phyloP scores from a whole-genome alignment of 2,797 vertebrate genomes.

The Xenops minutus region DNA sequence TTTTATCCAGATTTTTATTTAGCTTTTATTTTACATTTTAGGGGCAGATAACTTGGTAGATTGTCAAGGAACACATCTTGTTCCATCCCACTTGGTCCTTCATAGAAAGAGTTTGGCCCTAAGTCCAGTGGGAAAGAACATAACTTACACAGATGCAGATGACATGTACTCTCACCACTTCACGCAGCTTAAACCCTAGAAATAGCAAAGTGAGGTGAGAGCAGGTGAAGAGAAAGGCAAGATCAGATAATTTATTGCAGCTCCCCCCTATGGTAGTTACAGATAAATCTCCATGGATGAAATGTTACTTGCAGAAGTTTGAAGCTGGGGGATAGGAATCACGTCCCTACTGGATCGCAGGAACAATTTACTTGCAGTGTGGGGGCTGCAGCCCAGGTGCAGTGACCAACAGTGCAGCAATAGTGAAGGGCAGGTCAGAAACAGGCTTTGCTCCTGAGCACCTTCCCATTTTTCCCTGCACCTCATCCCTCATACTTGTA shows the following conservation, averaged over 20 bases:
- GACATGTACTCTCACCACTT: rapidly evolving
- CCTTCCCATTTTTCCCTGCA: neutral
- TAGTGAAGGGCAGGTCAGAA: rapidly evolving
- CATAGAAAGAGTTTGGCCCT: neutral
- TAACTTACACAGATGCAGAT: neutral
- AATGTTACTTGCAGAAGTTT: neutral
- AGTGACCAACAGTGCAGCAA: neutral
- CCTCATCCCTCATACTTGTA: neutral
- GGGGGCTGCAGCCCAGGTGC: rapidly evolving
- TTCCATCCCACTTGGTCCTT: neutral
- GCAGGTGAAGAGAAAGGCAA: neutral
- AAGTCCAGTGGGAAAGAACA: neutral
- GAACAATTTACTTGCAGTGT: neutral
- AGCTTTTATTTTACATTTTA: neutral
- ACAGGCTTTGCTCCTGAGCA: neutral
- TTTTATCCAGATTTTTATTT: neutral
- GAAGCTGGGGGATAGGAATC: neutral
- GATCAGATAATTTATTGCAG: neutral
- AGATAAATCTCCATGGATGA: neutral
- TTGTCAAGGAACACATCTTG: neutral
- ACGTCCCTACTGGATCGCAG: neutral
- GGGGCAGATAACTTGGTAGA: neutral
- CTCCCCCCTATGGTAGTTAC: neutral
- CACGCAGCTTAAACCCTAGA: neutral
- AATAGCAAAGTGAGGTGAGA: neutral